These are phyloP conservation scores for Megathymus violae DNA, from an alignment of 1,140 invertebrate genomes.

Conservation along the genomic window DNA sequence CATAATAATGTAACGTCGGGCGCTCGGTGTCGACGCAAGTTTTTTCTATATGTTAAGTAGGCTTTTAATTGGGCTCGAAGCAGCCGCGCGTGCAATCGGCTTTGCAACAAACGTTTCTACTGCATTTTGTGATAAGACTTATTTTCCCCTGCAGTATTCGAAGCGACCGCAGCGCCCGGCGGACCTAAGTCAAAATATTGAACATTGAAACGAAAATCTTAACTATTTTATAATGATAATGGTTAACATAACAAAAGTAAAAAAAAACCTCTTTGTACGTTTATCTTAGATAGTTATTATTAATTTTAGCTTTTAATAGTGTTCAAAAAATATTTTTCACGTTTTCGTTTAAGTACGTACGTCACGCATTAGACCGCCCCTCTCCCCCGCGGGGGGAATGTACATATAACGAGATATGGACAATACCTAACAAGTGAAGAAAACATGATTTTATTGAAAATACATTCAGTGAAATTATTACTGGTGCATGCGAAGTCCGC, in stretches of 20 bases:
- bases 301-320: slow-evolving; percentile 80
- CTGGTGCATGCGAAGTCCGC: slow-evolving; percentile 36
- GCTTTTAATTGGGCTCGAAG: slow-evolving; percentile 46
- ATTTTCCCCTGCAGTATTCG: slow-evolving; percentile 50
- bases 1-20: slow-evolving; percentile 6
- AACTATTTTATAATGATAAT: slow-evolving; percentile 31
- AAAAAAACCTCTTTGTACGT: slow-evolving; percentile 67
- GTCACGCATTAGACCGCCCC: slow-evolving; percentile 39
- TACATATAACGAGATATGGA: slow-evolving; percentile 78
- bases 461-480: slow-evolving; percentile 79
- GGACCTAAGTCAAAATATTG: slow-evolving; percentile 33
- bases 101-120: slow-evolving; percentile 48
- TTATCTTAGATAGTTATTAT: slow-evolving; percentile 77
- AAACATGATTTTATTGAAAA: slow-evolving; percentile 78
- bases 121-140: slow-evolving; percentile 71
- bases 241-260: slow-evolving; percentile 36
- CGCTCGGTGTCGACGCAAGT: slow-evolving; percentile 29
- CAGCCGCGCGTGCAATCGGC: slow-evolving; percentile 47
- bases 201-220: slow-evolving; percentile 39
- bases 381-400: slow-evolving; percentile 47
- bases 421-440: slow-evolving; percentile 82
- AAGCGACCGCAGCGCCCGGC: slow-evolving; percentile 33
- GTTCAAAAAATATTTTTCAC: slow-evolving; percentile 75
- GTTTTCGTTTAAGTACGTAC: slow-evolving; percentile 49
- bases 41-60: slow-evolving; percentile 50